These are phyloP conservation scores for Andrena camellia DNA, from an alignment of 2,888 invertebrate species.

Conservation along the genomic window DNA sequence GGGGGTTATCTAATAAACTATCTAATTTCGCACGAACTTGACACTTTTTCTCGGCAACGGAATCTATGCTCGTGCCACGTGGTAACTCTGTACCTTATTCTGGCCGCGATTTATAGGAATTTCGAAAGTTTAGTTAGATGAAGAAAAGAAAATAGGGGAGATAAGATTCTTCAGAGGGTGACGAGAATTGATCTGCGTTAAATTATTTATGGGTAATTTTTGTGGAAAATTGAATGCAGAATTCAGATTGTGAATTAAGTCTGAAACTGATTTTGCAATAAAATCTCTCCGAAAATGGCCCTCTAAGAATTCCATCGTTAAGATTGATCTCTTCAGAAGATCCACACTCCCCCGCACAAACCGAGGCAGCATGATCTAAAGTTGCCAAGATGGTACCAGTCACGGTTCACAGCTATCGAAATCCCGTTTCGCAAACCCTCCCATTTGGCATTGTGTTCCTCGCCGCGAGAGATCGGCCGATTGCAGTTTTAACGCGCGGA, in stretches of 20 bases:
- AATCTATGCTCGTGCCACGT: conserved; percentile 24
- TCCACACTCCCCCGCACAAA: neutral
- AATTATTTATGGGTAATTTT: neutral
- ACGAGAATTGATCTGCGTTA: neutral
- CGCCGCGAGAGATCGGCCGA: conserved; percentile 48
- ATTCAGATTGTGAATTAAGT: too few relatives aligned
- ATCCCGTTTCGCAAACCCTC: conserved; percentile 48
- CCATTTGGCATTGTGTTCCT: conserved; percentile 49
- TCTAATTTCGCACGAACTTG: conserved; percentile 61
- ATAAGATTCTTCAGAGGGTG: neutral
- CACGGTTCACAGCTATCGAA: conserved; percentile 57
- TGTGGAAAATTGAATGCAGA: neutral
- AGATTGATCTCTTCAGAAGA: neutral
- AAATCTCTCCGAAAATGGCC: too few relatives aligned
- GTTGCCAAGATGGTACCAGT: conserved; percentile 23
- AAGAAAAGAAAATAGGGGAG: neutral
- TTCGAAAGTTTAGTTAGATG: neutral
- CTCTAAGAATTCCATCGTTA: neutral
- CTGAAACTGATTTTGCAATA: neutral
- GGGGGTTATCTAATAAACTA: conserved; percentile 59
- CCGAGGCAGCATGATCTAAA: conserved; percentile 37
- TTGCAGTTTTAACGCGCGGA: conserved; percentile 52
- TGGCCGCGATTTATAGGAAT: conserved; percentile 11
- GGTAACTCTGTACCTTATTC: conserved; percentile 2
- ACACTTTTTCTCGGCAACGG: conserved; percentile 50